Evolutionary conservation across 2,797 vertebrate species (phyloP).

Genomic region (Falco peregrinus): DNA sequence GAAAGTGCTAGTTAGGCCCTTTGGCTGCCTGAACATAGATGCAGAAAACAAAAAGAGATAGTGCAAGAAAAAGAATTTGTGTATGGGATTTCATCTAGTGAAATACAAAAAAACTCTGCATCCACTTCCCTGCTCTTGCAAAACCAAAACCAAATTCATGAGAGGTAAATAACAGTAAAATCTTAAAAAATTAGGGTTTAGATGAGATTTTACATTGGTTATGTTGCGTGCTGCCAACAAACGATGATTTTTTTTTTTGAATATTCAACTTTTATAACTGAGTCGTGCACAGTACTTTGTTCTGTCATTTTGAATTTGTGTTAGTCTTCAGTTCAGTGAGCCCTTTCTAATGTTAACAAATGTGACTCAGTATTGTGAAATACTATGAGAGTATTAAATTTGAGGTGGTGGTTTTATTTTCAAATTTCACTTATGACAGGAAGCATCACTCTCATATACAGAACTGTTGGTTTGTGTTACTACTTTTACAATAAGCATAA

Average conservation of each 20-base stretch:
- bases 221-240: background rate
- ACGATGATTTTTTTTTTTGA: background rate
- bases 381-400: background rate
- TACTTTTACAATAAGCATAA: background rate
- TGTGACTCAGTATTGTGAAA: background rate
- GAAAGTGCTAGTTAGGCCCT: background rate
- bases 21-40: background rate
- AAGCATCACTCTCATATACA: background rate
- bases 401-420: background rate
- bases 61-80: background rate
- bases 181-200: background rate
- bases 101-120: background rate
- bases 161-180: background rate
- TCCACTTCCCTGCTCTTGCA: background rate
- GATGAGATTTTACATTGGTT: background rate
- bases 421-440: background rate
- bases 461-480: background rate
- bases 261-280: background rate
- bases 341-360: background rate
- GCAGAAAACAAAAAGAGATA: background rate
- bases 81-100: background rate
- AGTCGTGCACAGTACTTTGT: background rate
- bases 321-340: background rate
- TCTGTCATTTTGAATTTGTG: background rate
- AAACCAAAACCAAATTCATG: background rate